Conservation (phyloP, 2,888 invertebrate genomes). For the Cataglyphis livida region DNA sequence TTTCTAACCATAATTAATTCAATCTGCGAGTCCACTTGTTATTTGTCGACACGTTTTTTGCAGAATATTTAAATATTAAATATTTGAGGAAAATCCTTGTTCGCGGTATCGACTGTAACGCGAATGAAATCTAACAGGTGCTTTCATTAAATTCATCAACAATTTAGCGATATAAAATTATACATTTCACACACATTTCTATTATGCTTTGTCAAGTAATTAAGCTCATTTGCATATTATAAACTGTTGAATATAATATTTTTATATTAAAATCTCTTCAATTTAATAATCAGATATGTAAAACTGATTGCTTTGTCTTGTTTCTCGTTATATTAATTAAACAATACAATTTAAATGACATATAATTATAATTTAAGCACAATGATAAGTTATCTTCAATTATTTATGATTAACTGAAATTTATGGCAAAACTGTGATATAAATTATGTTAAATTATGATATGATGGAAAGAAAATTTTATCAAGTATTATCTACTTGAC, state of each 20-base stretch:
- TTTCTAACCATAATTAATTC: neutral
- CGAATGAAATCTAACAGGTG: conserved; percentile 29
- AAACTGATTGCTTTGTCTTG: neutral
- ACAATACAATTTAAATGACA: neutral
- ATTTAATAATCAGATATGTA: conserved; percentile 13
- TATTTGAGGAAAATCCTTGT: neutral
- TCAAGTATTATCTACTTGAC: neutral
- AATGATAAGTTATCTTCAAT: neutral
- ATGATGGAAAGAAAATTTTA: neutral
- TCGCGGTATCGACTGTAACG: neutral
- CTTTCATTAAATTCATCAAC: conserved; percentile 35
- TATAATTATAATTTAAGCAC: neutral
- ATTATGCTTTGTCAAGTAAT: conserved; percentile 14
- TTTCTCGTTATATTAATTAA: neutral
- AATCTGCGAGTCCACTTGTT: neutral
- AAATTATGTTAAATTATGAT: neutral
- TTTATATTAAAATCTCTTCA: neutral
- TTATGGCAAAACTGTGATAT: neutral
- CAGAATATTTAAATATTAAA: conserved; percentile 19
- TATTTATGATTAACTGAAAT: neutral
- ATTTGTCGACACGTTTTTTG: neutral
- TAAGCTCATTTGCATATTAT: conserved; percentile 13
- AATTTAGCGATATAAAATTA: conserved; percentile 20
- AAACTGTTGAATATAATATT: neutral
- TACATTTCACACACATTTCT: neutral